These are phyloP conservation scores for Morone chrysops DNA, from an alignment of 2,113 vertebrate species.

Conservation along the genomic window DNA sequence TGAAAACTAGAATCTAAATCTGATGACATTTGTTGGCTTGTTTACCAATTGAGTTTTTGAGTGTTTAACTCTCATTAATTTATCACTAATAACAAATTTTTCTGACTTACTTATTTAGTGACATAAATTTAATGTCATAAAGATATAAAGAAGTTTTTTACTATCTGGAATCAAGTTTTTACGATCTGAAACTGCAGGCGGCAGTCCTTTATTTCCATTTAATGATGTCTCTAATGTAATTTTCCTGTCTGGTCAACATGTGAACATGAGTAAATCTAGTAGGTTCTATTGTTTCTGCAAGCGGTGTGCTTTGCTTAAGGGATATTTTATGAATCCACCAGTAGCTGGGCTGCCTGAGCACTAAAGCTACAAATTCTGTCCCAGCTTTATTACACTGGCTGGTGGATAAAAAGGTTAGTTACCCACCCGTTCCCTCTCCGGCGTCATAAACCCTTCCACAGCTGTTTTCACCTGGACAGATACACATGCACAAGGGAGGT, in stretches of 20 bases:
- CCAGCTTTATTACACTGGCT: conserved; percentile 33
- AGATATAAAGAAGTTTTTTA: background rate
- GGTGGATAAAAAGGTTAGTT: conserved; percentile 76
- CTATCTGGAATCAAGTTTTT: background rate
- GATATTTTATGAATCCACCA: conserved; percentile 40
- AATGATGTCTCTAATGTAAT: conserved; percentile 14
- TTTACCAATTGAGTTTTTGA: too few species aligned
- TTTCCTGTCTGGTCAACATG: background rate
- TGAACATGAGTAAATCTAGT: background rate
- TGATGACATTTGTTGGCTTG: background rate
- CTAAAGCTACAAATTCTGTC: conserved; percentile 1
- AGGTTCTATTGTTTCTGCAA: background rate
- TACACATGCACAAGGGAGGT: conserved; percentile 80
- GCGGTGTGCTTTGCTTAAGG: background rate
- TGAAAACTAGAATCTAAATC: too few species aligned
- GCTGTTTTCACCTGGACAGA: conserved; percentile 86
- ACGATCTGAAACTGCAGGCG: too few species aligned
- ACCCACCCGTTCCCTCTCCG: conserved; percentile 83
- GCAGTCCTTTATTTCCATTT: background rate
- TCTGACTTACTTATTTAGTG: too few species aligned
- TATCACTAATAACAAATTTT: too few species aligned
- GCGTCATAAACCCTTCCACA: conserved; percentile 83
- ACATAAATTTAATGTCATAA: too few species aligned
- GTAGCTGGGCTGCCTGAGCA: background rate
- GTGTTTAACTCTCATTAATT: too few species aligned